These are phyloP conservation scores for Urocolius indicus DNA, from an alignment of 2,113 vertebrate species.

Conservation along the genomic window DNA sequence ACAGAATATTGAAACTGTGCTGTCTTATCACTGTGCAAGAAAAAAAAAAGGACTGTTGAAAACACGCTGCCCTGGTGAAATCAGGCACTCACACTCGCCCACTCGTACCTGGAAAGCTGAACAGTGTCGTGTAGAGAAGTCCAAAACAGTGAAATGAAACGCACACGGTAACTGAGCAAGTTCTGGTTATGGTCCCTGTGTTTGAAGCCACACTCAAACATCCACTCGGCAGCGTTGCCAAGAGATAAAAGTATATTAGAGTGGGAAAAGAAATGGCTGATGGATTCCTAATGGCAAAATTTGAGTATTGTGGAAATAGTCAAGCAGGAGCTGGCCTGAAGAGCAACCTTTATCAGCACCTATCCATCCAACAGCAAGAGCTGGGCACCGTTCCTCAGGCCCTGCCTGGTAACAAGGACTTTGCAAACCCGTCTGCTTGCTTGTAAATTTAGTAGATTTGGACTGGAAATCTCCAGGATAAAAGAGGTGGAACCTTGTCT, in stretches of 20 bases:
- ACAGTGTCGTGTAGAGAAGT: accelerated
- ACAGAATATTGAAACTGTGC: background rate
- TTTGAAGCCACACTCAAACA: background rate
- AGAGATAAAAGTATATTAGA: background rate
- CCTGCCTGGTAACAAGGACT: background rate
- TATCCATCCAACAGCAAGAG: background rate
- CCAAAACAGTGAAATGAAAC: background rate
- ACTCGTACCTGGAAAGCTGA: background rate
- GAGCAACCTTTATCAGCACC: background rate
- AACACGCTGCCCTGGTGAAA: background rate
- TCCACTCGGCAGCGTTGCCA: no score
- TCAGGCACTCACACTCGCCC: background rate
- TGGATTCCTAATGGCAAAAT: background rate
- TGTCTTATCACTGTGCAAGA: background rate
- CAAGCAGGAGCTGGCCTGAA: background rate
- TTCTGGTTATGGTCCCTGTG: accelerated
- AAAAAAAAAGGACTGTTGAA: background rate
- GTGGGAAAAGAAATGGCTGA: background rate
- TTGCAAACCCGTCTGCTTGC: background rate
- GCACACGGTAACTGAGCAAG: background rate
- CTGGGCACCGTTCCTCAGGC: background rate
- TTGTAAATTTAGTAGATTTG: background rate
- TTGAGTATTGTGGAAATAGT: background rate
- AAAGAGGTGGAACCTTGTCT: background rate
- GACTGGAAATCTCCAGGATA: background rate